Percentiles rank a stretch among this genome's conserved stretches.
Conservation (phyloP, 2,113 vertebrate species). For the Bettongia penicillata region DNA sequence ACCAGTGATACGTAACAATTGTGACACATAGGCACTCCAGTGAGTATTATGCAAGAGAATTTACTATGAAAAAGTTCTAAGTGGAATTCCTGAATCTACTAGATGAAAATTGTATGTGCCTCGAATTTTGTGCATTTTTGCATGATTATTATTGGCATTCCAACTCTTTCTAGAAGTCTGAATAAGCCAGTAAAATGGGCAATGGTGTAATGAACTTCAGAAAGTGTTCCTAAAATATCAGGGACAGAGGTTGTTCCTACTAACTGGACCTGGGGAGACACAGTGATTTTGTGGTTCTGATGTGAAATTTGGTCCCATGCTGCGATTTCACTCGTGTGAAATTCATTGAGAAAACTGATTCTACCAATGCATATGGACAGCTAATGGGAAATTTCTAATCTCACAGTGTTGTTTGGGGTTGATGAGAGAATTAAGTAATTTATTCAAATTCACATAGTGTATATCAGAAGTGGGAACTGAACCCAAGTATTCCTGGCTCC, state of each 20-base stretch:
- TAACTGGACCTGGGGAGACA: not conserved
- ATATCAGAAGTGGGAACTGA: not conserved
- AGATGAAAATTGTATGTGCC: slow-evolving; percentile 10
- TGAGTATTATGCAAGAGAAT: not conserved
- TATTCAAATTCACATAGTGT: not conserved
- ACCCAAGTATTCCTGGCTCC: too few relatives aligned
- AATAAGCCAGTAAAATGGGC: not conserved
- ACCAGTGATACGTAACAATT: not conserved
- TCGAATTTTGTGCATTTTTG: not conserved
- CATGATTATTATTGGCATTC: not conserved
- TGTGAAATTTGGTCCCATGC: not conserved
- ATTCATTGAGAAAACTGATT: not conserved
- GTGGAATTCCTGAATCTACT: not conserved
- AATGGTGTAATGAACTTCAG: not conserved
- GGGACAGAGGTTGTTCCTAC: not conserved
- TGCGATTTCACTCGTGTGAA: not conserved
- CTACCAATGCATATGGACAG: not conserved
- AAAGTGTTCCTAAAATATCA: not conserved
- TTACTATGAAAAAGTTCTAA: not conserved
- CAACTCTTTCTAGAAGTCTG: not conserved
- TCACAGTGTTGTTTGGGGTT: not conserved
- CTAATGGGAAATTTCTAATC: not conserved
- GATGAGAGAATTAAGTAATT: not conserved
- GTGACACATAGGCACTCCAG: not conserved
- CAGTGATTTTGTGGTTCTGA: not conserved